Conservation (phyloP, 2,888 invertebrate species). For the Nasonia oneida region DNA sequence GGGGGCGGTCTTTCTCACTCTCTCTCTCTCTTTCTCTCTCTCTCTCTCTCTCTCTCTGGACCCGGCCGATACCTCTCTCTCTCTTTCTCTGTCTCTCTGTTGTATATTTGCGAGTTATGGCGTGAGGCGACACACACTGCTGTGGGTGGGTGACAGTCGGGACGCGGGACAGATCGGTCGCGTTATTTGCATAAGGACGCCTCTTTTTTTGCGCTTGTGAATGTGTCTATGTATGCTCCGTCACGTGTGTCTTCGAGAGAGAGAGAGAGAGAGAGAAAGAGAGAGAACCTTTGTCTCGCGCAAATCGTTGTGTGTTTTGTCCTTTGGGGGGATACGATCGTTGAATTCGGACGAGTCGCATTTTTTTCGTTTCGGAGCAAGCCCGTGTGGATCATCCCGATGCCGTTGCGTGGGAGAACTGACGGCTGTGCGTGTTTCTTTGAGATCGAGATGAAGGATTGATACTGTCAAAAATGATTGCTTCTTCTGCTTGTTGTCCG, state of each 20-base stretch:
- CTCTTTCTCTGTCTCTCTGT: background rate
- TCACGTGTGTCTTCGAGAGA: constrained; percentile 2
- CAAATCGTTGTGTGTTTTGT: background rate
- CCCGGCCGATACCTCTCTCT: background rate
- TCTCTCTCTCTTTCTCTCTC: background rate
- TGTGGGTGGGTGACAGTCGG: constrained; percentile 10
- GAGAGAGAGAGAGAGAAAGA: background rate
- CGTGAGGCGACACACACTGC: constrained; percentile 11
- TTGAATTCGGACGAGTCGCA: background rate
- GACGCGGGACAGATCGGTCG: constrained; percentile 1
- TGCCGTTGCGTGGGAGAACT: background rate
- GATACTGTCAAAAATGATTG: background rate
- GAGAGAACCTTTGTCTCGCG: background rate
- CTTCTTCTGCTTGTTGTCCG: background rate
- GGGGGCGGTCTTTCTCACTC: background rate
- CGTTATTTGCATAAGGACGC: constrained; percentile 23
- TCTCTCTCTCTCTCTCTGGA: background rate
- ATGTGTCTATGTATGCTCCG: background rate
- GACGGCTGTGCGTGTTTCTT: background rate
- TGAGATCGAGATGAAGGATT: background rate
- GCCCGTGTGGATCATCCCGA: background rate
- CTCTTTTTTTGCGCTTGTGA: background rate
- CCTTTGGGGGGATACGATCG: background rate
- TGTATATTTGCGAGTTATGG: constrained; percentile 20
- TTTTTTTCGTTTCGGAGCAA: background rate